Percentiles rank a stretch among this genome's conserved stretches.
Conservation (phyloP, 2,797 vertebrate genomes). For the Danio choprae region DNA sequence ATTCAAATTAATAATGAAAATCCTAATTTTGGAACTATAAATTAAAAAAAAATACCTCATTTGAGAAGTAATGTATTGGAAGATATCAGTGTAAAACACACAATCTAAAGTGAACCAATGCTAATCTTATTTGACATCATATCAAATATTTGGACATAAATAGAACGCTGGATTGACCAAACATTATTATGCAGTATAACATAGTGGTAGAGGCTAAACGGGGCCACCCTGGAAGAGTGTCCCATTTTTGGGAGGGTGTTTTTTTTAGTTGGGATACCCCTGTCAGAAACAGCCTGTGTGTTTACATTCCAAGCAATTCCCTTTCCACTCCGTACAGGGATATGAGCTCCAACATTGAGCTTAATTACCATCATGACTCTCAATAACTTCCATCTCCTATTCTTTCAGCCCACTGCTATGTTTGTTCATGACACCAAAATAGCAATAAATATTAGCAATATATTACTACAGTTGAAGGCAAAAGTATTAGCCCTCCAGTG, state of each 20-base stretch:
- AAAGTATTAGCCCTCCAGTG: no score
- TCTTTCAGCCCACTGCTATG: not conserved
- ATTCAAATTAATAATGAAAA: no score
- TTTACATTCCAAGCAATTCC: conserved; percentile 69
- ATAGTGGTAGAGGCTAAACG: conserved; percentile 24
- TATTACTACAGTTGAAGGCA: not conserved
- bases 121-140: not conserved
- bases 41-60: not conserved
- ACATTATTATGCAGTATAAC: not conserved
- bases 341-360: conserved; percentile 41
- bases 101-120: no score
- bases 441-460: no score
- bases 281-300: conserved; percentile 54
- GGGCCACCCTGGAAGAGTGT: conserved; percentile 24
- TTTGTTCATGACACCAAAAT: not conserved
- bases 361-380: conserved; percentile 31
- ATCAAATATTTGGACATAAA: not conserved
- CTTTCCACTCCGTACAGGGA: conserved; percentile 65
- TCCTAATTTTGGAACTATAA: not conserved
- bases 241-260: not conserved
- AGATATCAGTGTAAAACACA: no score
- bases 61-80: not conserved
- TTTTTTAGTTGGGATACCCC: conserved; percentile 52
- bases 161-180: not conserved
- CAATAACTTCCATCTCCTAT: not conserved